Evolutionary conservation across 2,888 invertebrate species (phyloP), one percentile per base, ranked within the genome.

Genomic region (Aradus depressus): DNA sequence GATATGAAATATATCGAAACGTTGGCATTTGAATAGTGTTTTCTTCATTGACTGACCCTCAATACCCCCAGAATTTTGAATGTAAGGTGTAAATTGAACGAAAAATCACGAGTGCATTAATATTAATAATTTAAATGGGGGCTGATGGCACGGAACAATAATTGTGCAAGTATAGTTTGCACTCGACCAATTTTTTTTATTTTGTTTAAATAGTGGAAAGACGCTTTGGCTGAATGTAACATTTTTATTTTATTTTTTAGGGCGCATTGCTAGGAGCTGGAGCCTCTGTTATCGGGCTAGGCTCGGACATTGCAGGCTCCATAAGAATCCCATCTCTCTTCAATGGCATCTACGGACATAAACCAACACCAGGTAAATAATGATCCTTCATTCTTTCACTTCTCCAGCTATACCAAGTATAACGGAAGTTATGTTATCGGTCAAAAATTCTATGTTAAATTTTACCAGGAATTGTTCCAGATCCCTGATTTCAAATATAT

Each of bases 311-410:
- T 47, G 90, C 86, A 0, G 93, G 93, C 1, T 91, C 90, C 2
- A 79, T 89, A n/a, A 75, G 93, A 41, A 74, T 93, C 62, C 93
- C 93, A 0, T 81, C 89, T 1, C 84, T 86, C 75, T 92, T 87
- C 67, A 89, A 85, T 63, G 93, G 93, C 16, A 77, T 93, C 50
- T 93, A 82, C 70, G 92, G 92, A n/a, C 91, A 93, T 65, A 92
- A 91, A 64, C 86, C 91, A 0, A 55, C 60, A 10, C 57, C 59
- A 48, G 64, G 72, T 70, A 60, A 44, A 22, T 28, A 26, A 14
- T 6, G 4, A 21, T 21, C 22, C 6, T 28, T 10, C 28, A 28
- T 28, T 28, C 6, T 28, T 28, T 28, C 10, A 6, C 6, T 28
- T 28, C 28, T 28, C 10, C 10, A 28, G 6, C 6, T 10, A 6